These are phyloP conservation scores for Canis aureus DNA, from an alignment of 2,113 vertebrate species.

Conservation along the genomic window DNA sequence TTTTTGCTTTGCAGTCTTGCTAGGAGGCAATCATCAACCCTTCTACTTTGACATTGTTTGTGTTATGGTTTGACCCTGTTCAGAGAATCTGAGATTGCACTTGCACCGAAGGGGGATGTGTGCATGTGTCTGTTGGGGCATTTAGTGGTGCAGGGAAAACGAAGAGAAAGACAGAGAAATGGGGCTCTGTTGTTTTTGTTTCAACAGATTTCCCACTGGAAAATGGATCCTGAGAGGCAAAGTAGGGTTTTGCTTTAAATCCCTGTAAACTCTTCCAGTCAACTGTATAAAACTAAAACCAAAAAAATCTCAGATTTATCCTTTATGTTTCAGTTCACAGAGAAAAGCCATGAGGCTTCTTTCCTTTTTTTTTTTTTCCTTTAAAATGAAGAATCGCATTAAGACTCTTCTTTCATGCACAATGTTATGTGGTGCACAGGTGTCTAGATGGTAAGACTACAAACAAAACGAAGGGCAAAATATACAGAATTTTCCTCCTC, in stretches of 20 bases:
- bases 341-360: background rate
- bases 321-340: conserved; percentile 33
- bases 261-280: background rate
- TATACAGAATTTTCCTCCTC: conserved; percentile 1
- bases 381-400: background rate
- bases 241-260: background rate
- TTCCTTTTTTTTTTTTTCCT: background rate
- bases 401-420: background rate
- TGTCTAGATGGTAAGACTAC: background rate
- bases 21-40: background rate
- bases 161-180: background rate
- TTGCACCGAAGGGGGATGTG: background rate
- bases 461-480: conserved; percentile 31
- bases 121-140: background rate
- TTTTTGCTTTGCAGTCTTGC: background rate
- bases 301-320: background rate
- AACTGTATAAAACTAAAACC: background rate
- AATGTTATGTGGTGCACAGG: background rate
- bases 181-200: background rate
- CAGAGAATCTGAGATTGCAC: background rate
- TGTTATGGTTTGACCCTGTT: background rate
- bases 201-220: background rate
- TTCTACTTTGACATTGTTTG: background rate
- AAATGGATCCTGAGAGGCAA: background rate
- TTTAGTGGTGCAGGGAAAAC: background rate